Evolutionary conservation across 1,140 invertebrate genomes (phyloP).

Genomic region (Dreissena polymorpha): DNA sequence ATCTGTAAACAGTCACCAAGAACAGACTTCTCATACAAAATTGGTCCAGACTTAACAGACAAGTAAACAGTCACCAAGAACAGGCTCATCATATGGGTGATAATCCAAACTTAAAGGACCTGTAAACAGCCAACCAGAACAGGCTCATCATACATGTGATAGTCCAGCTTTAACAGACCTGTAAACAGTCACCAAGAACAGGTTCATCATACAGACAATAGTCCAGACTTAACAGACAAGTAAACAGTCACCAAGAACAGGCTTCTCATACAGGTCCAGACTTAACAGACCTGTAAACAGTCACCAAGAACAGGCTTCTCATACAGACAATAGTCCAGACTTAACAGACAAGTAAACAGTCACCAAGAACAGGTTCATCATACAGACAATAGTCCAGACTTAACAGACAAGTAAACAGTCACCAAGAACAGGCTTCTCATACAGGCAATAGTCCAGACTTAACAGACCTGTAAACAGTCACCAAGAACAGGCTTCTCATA

Average conservation of each 20-base stretch:
- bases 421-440: slow-evolving; percentile 91
- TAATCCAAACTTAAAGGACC: slow-evolving; percentile 82
- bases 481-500: slow-evolving; percentile 92
- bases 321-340: slow-evolving; percentile 87
- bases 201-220: slow-evolving; percentile 90
- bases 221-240: slow-evolving; percentile 79
- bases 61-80: slow-evolving; percentile 90
- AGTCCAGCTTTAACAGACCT: slow-evolving; percentile 79
- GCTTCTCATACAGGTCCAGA: slow-evolving; percentile 88
- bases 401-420: slow-evolving; percentile 83
- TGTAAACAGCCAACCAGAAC: slow-evolving; percentile 91
- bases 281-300: slow-evolving; percentile 81
- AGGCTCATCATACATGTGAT: slow-evolving; percentile 90
- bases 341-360: slow-evolving; percentile 82
- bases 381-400: slow-evolving; percentile 87
- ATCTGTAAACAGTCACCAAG: slow-evolving; percentile 88
- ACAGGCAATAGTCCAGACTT: slow-evolving; percentile 86
- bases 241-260: slow-evolving; percentile 92
- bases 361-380: slow-evolving; percentile 91
- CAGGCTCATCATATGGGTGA: slow-evolving; percentile 89
- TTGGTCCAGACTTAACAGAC: slow-evolving; percentile 82
- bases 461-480: slow-evolving; percentile 83
- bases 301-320: slow-evolving; percentile 92
- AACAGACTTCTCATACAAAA: slow-evolving; percentile 89
- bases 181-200: slow-evolving; percentile 91